Conservation (phyloP, 2,797 vertebrate genomes). For the Telmatherina bonti region DNA sequence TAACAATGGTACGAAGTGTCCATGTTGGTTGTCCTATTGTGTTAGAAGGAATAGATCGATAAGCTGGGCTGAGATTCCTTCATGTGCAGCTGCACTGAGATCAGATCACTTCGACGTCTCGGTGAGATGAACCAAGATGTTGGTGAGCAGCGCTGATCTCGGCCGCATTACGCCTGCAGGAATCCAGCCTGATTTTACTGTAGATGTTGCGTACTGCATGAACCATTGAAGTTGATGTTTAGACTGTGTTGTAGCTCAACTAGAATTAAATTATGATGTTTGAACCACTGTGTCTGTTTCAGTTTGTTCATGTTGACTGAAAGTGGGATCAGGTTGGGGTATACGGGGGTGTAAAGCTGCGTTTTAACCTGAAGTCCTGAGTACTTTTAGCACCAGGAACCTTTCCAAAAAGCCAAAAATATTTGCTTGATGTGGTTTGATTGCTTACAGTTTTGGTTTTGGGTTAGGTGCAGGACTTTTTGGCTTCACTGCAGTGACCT, state of each 20-base stretch:
- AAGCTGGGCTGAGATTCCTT: constrained; percentile 28
- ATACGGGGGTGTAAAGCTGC: background rate
- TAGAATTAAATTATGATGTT: constrained; percentile 89
- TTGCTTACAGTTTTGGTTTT: too few species aligned
- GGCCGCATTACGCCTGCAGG: background rate
- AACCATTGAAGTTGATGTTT: constrained; percentile 89
- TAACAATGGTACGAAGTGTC: constrained; percentile 87
- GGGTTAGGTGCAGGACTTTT: too few species aligned
- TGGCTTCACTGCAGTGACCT: too few species aligned
- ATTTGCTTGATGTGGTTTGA: too few species aligned
- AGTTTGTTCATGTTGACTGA: background rate
- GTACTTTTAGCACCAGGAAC: too few species aligned
- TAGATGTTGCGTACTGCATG: constrained; percentile 94
- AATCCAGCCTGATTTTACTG: constrained; percentile 70
- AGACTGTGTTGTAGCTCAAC: constrained; percentile 89
- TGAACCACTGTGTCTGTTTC: constrained; percentile 28
- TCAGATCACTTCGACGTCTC: background rate
- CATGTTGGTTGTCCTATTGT: constrained; percentile 82
- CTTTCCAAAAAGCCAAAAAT: too few species aligned
- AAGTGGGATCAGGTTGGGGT: background rate
- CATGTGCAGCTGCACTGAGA: background rate
- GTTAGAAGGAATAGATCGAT: constrained; percentile 67
- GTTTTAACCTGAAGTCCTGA: too few species aligned
- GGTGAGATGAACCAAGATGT: too few species aligned
- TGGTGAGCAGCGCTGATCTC: background rate